phyloP scores from a whole-genome alignment of 2,888 invertebrate species.

The Erebia aethiops region DNA sequence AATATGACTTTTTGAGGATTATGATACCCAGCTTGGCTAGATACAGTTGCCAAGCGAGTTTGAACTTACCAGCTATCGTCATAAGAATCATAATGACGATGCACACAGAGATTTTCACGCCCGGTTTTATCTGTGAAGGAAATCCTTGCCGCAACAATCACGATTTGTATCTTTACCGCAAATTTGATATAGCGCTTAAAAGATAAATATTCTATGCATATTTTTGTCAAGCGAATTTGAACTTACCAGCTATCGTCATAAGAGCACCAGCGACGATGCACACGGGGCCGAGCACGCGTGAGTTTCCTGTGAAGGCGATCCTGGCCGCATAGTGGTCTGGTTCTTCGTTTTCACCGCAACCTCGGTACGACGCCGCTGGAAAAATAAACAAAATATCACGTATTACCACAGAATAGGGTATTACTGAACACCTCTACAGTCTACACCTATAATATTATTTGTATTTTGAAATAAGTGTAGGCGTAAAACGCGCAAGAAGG shows the following conservation, averaged over 20 bases:
- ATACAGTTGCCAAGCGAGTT: background rate
- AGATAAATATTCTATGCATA: background rate
- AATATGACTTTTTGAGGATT: background rate
- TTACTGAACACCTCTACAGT: no score
- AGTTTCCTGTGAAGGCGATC: constrained; percentile 89
- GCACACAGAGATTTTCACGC: constrained; percentile 72
- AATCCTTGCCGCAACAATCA: constrained; percentile 54
- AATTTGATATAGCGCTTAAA: constrained; percentile 86
- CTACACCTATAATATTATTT: no score
- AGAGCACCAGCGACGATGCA: constrained; percentile 89
- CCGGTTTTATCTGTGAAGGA: constrained; percentile 89
- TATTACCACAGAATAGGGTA: background rate
- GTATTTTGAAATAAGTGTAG: no score
- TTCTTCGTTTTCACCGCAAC: constrained; percentile 88
- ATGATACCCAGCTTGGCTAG: no score
- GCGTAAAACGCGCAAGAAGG: no score
- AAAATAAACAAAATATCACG: constrained; percentile 27
- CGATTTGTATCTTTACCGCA: constrained; percentile 88
- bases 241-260: constrained; percentile 84
- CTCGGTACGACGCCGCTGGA: constrained; percentile 88
- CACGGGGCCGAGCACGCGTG: constrained; percentile 87
- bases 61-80: constrained; percentile 60
- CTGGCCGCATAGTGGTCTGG: constrained; percentile 88
- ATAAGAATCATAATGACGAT: constrained; percentile 85
- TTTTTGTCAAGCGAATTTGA: constrained; percentile 1